A percentile compares a stretch with the other conserved stretches of the same genome.
These are phyloP conservation scores for Enteromius paludinosus DNA, from an alignment of 2,797 vertebrate genomes.

Conservation along the genomic window DNA sequence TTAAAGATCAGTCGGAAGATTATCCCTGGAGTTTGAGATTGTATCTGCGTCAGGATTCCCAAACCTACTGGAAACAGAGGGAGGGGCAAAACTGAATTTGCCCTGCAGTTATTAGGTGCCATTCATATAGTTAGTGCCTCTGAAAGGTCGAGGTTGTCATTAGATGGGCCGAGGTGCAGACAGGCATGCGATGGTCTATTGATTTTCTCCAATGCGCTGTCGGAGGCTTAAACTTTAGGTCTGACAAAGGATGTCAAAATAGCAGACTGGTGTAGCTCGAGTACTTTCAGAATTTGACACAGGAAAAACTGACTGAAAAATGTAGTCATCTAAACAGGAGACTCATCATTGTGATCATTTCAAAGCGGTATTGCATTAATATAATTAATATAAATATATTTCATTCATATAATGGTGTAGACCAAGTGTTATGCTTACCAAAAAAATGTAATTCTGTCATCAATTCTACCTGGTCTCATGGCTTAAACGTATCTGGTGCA, in stretches of 20 bases:
- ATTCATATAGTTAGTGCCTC: slow-evolving; percentile 57
- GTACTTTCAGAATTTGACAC: neutral
- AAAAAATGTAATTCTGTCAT: too few relatives aligned
- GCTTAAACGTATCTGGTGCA: too few relatives aligned
- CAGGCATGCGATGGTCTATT: slow-evolving; percentile 58
- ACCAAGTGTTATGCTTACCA: neutral
- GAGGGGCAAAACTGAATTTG: slow-evolving; percentile 43
- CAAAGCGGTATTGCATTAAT: neutral
- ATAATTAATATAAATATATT: too few relatives aligned
- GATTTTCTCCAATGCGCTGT: slow-evolving; percentile 58
- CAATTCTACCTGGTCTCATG: too few relatives aligned
- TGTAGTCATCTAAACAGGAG: neutral
- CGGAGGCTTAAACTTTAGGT: slow-evolving; percentile 16
- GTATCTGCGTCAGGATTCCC: slow-evolving; percentile 19
- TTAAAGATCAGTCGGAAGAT: slow-evolving; percentile 43
- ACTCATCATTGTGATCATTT: neutral
- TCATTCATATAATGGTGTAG: neutral
- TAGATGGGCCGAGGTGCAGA: slow-evolving; percentile 51
- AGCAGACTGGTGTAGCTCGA: slow-evolving; percentile 45
- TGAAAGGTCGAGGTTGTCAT: slow-evolving; percentile 66
- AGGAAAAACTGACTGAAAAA: neutral
- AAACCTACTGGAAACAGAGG: slow-evolving; percentile 25
- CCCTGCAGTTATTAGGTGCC: slow-evolving; percentile 57
- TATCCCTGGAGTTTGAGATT: slow-evolving; percentile 21
- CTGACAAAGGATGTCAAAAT: slow-evolving; percentile 60